These are phyloP conservation scores for Cheumatopsyche charites DNA, from an alignment of 1,140 invertebrate species.

Conservation along the genomic window DNA sequence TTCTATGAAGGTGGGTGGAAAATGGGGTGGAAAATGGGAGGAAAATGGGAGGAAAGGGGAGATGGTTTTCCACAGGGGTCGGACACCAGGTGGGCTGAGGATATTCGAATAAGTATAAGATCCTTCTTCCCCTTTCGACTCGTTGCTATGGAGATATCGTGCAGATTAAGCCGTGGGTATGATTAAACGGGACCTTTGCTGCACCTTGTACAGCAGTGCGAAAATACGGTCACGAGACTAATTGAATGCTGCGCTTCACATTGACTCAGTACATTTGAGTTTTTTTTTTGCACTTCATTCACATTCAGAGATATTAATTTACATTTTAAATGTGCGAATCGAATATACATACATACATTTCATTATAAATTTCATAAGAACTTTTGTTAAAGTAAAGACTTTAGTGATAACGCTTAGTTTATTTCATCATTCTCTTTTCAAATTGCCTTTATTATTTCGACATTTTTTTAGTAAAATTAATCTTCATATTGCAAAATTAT, in stretches of 20 bases:
- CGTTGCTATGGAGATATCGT: slow-evolving; percentile 18
- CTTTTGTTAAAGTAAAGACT: too few relatives aligned
- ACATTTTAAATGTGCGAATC: too few relatives aligned
- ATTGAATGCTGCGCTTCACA: not conserved
- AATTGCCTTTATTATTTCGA: too few relatives aligned
- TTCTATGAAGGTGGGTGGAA: not conserved
- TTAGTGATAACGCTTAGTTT: too few relatives aligned
- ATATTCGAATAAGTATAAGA: slow-evolving; percentile 2
- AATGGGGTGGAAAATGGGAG: not conserved
- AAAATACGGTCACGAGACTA: slow-evolving; percentile 12
- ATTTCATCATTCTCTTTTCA: too few relatives aligned
- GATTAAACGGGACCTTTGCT: slow-evolving; percentile 22
- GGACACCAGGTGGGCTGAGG: slow-evolving; percentile 13
- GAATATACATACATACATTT: too few relatives aligned
- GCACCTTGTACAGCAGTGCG: not conserved
- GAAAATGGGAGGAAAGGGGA: not conserved
- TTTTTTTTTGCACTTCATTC: too few relatives aligned
- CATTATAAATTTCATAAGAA: too few relatives aligned
- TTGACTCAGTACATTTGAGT: too few relatives aligned
- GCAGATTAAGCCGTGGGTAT: slow-evolving; percentile 18
- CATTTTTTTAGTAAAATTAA: too few relatives aligned
- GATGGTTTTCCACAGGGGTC: not conserved
- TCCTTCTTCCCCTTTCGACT: not conserved
- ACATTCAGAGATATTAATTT: too few relatives aligned
- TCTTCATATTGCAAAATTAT: too few relatives aligned